Conservation (phyloP, 2,113 vertebrate species). For the Chascanopsetta lugubris region DNA sequence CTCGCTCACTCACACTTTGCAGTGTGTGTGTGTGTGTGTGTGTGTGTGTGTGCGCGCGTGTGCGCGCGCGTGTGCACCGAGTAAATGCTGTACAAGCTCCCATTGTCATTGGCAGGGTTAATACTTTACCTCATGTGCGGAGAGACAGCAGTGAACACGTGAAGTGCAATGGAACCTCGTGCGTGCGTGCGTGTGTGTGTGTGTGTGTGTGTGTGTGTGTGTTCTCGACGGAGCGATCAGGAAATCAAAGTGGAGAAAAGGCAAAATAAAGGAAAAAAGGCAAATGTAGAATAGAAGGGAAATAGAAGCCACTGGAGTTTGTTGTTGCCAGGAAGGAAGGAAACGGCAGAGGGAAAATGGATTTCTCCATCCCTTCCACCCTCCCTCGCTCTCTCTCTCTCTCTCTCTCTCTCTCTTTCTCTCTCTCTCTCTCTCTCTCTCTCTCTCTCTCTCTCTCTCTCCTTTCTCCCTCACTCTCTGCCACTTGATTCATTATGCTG, state of each 20-base stretch:
- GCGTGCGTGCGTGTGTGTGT: slow-evolving; percentile 1
- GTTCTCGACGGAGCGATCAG: slow-evolving; percentile 11
- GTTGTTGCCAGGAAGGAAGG: slow-evolving; percentile 64
- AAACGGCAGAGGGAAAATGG: slow-evolving; percentile 76
- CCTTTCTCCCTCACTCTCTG: slow-evolving; percentile 58
- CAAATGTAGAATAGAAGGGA: slow-evolving; percentile 55
- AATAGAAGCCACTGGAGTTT: slow-evolving; percentile 67
- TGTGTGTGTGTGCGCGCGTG: too few relatives aligned
- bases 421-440: neutral
- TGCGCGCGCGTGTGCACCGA: too few relatives aligned
- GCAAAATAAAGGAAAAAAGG: slow-evolving; percentile 26
- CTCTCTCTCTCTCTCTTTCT: neutral
- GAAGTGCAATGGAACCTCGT: slow-evolving; percentile 1
- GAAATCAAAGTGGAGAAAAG: slow-evolving; percentile 1
- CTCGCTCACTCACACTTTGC: slow-evolving; percentile 23
- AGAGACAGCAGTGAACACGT: neutral
- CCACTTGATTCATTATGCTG: slow-evolving; percentile 86
- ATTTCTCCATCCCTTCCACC: slow-evolving; percentile 65
- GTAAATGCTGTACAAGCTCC: slow-evolving; percentile 14
- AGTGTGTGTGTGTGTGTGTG: too few relatives aligned
- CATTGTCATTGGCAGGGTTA: slow-evolving; percentile 18
- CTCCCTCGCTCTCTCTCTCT: slow-evolving; percentile 33
- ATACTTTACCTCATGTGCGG: slow-evolving; percentile 8
- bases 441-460: slow-evolving; percentile 40
- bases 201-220: slow-evolving; percentile 21